These are phyloP conservation scores for Oriolus oriolus DNA, from an alignment of 2,113 vertebrate genomes.

Conservation along the genomic window DNA sequence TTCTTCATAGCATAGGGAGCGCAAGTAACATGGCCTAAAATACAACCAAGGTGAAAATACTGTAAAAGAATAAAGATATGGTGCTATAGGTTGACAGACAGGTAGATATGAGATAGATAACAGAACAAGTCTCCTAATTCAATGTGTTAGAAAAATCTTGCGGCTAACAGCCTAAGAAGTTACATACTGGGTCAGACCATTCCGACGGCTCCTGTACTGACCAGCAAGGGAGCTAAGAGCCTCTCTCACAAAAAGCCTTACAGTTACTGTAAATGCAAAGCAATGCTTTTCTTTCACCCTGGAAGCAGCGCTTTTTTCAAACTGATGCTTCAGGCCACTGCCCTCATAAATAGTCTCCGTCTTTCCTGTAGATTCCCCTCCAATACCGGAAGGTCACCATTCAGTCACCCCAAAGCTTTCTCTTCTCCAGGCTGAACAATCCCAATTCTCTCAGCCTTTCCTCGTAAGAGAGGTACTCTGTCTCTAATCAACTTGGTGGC, in stretches of 20 bases:
- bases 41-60: neutral
- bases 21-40: neutral
- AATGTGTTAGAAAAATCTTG: neutral
- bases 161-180: neutral
- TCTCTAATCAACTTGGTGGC: neutral
- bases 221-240: neutral
- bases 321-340: neutral
- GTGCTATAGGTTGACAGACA: neutral
- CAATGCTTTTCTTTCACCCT: neutral
- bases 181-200: neutral
- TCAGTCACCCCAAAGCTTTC: accelerated
- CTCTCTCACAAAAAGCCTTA: neutral
- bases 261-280: neutral
- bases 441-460: neutral
- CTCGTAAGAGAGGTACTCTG: neutral
- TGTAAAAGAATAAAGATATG: neutral
- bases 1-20: neutral
- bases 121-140: neutral
- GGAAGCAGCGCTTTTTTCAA: neutral
- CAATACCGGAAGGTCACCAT: too few species aligned
- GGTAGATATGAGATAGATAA: neutral
- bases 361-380: neutral
- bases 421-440: neutral
- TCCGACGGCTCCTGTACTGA: neutral
- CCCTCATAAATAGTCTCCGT: neutral